Base-by-base conservation (phyloP, 2,888 invertebrate species). In the Drosophila diplacantha region DNA sequence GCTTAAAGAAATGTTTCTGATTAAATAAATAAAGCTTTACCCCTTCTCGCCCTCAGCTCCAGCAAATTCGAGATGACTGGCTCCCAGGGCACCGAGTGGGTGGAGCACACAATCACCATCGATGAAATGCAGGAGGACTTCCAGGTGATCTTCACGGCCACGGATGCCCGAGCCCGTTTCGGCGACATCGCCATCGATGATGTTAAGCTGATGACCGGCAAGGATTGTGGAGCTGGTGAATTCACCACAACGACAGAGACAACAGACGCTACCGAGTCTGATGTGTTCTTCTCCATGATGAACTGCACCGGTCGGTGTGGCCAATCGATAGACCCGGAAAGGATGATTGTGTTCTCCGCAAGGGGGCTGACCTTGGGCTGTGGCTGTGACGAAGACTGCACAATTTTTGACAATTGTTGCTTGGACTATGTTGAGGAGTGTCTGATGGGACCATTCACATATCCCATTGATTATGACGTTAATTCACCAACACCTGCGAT, bases 151-250 rank as follows among this genome's bases (percentile, higher is more conserved):
- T 91, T 96, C 43, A 94, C 95, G 85, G 95, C 93, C 0, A 89
- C 93, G 0, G 89, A 93, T 31, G 94, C 94, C 0, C 73, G 77
- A 0, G 90, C 90, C 22, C 93, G 91, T 70, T 91, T 93, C 8
- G 94, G 94, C 54, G 95, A 95, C 83, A 93, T 94, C 34, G 95
- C 95, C 0, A 91, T 96, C 14, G 96, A 96, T 74, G 96, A 96
- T 84, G 92, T 96, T 0, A 90, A 90, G 8, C 88, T 95, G 31
- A 88, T 92, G 29, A 90, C 91, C 32, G 85, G 84, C 31, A 70
- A 56, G 0, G 82, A 85, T 1, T 87, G 87, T 58, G 77, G 73
- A 1, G 53, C 49, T 2, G 43, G 47, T 1, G 55, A 0, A 0
- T 24, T 31, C 31, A 70, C 20, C 26, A 74, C 51, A 32, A 80